phyloP scores from a whole-genome alignment of 2,888 invertebrate species.

The Junonia oenone region DNA sequence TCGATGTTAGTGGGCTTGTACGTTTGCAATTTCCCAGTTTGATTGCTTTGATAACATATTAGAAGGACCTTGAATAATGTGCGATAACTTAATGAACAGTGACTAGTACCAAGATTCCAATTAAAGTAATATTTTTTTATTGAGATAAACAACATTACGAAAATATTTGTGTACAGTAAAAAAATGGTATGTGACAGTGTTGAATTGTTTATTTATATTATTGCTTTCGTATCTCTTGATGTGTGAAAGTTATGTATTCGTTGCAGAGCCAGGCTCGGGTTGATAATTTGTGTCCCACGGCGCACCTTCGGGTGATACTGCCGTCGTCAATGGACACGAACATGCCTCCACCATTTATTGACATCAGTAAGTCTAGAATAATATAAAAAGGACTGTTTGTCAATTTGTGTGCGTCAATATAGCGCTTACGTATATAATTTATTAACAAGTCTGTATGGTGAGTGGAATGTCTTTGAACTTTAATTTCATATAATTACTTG shows the following conservation, averaged over 20 bases:
- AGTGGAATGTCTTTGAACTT: not conserved
- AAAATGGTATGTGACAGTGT: constrained; percentile 43
- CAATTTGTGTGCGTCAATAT: not conserved
- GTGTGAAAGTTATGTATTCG: constrained; percentile 50
- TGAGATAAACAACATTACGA: constrained; percentile 1
- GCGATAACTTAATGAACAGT: constrained; percentile 39
- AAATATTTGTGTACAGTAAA: constrained; percentile 16
- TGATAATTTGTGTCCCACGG: constrained; percentile 54
- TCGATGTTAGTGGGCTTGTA: constrained; percentile 7
- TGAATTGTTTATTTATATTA: constrained; percentile 66
- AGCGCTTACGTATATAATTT: not conserved
- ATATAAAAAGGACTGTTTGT: not conserved
- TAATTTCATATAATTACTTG: not conserved
- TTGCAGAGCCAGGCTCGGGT: constrained; percentile 59
- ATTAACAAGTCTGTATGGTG: not conserved
- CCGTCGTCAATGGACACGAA: constrained; percentile 51
- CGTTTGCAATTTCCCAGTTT: constrained; percentile 20
- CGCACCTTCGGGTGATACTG: constrained; percentile 64
- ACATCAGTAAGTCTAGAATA: constrained; percentile 50
- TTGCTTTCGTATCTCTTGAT: constrained; percentile 43
- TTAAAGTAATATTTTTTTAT: not conserved
- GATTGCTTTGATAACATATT: constrained; percentile 22
- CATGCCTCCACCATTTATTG: constrained; percentile 60
- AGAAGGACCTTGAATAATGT: constrained; percentile 41
- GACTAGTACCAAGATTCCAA: constrained; percentile 21